A percentile compares a stretch with the other conserved stretches of the same genome.
Evolutionary conservation across 2,888 invertebrate genomes (phyloP).

Genomic region (Drosophila pseudotakahashii): DNA sequence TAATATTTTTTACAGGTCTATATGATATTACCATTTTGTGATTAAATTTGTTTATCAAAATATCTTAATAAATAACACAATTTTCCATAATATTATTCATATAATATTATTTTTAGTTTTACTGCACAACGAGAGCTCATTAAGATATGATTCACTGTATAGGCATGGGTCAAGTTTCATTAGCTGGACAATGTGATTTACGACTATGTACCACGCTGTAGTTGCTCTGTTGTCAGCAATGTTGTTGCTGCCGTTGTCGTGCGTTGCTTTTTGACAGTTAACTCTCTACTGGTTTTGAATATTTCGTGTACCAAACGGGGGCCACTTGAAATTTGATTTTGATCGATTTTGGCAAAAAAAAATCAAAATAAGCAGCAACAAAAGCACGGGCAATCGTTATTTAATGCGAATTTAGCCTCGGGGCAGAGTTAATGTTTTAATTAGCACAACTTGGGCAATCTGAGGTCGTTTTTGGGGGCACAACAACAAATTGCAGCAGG

Average conservation of each 20-base stretch:
- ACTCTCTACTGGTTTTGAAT: slow-evolving; percentile 48
- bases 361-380: neutral
- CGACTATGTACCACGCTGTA: slow-evolving; percentile 22
- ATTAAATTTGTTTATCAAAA: too few species aligned
- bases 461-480: slow-evolving; percentile 21
- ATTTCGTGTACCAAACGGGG: slow-evolving; percentile 29
- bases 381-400: slow-evolving; percentile 36
- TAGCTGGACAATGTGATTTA: neutral
- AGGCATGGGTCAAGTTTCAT: neutral
- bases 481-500: slow-evolving; percentile 1
- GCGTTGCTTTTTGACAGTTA: slow-evolving; percentile 39
- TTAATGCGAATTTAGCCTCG: slow-evolving; percentile 63
- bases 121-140: neutral
- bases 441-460: slow-evolving; percentile 53
- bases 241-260: slow-evolving; percentile 40
- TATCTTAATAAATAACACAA: too few species aligned
- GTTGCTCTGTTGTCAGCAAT: slow-evolving; percentile 22
- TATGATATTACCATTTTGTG: too few species aligned
- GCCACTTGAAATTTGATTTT: slow-evolving; percentile 37
- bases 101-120: too few species aligned
- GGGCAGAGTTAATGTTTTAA: slow-evolving; percentile 73
- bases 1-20: too few species aligned
- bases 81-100: too few species aligned
- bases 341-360: slow-evolving; percentile 39
- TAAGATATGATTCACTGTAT: neutral